Conservation (phyloP, 2,888 invertebrate genomes). For the Dromius quadrimaculatus region DNA sequence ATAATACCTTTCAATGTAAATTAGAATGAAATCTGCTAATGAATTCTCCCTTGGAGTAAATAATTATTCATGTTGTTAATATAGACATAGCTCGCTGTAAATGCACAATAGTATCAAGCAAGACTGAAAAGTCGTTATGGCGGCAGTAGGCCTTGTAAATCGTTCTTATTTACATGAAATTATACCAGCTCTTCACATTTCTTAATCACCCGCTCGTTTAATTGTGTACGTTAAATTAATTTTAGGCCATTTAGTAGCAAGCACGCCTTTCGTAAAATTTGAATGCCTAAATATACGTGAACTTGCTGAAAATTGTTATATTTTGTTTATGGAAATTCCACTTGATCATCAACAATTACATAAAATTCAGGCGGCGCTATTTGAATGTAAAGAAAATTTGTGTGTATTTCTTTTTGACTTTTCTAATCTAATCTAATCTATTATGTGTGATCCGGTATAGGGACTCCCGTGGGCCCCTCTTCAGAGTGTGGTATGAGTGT, state of each 20-base stretch:
- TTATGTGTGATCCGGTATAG: too few species aligned
- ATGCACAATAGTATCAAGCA: conserved; percentile 8
- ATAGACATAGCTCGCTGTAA: conserved; percentile 16
- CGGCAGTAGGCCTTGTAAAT: conserved; percentile 26
- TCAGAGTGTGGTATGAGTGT: too few species aligned
- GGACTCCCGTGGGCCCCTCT: too few species aligned
- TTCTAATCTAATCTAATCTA: too few species aligned
- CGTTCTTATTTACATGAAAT: conserved; percentile 39
- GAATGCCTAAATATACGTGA: neutral
- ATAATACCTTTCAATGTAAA: neutral
- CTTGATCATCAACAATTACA: neutral
- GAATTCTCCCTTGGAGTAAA: conserved; percentile 21
- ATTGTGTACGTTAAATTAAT: conserved; percentile 34
- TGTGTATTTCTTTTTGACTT: too few species aligned
- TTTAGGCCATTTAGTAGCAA: conserved; percentile 22
- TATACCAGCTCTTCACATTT: conserved; percentile 31
- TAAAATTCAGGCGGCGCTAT: too few species aligned
- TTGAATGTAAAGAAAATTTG: too few species aligned
- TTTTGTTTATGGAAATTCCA: conserved; percentile 16
- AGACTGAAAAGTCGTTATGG: conserved; percentile 3
- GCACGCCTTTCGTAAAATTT: conserved; percentile 4
- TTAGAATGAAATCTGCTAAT: conserved; percentile 11
- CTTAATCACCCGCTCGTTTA: conserved; percentile 15
- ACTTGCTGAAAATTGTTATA: conserved; percentile 1
- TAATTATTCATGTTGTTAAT: conserved; percentile 35